phyloP scores from a whole-genome alignment of 2,888 invertebrate species.

The Drosophila trichaetosa region DNA sequence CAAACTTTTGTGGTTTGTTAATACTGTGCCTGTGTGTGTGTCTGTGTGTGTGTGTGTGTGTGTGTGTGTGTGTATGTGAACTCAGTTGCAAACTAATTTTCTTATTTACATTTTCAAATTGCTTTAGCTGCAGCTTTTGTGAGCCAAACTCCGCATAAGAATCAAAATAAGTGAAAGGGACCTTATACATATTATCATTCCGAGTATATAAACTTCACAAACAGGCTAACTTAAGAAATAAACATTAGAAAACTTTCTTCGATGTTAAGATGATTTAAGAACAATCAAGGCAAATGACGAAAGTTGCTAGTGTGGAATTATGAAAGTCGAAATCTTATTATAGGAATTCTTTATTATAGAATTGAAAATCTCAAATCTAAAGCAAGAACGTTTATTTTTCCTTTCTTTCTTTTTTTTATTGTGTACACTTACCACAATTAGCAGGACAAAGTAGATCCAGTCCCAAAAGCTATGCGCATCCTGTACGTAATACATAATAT shows the following conservation, averaged over 20 bases:
- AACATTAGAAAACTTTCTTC: background rate
- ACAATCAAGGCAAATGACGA: background rate
- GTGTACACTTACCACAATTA: constrained; percentile 96
- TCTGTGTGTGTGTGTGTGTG: constrained; percentile 15
- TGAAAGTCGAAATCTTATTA: background rate
- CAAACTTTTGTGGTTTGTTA: constrained; percentile 41
- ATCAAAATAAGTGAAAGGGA: background rate
- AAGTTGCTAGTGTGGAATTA: background rate
- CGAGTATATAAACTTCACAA: background rate
- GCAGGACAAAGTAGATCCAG: constrained; percentile 99
- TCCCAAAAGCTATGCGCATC: constrained; percentile 99
- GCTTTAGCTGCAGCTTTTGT: constrained; percentile 32
- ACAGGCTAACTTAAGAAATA: background rate
- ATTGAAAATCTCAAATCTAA: background rate
- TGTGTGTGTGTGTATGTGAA: constrained; percentile 20
- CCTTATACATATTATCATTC: background rate
- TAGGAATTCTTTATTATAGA: background rate
- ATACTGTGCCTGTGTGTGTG: constrained; percentile 18
- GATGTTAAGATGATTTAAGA: background rate
- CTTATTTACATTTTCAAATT: constrained; percentile 71
- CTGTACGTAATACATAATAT: constrained; percentile 99
- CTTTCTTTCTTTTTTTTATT: background rate
- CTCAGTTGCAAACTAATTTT: constrained; percentile 59
- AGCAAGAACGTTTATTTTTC: background rate
- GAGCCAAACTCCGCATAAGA: constrained; percentile 3